phyloP scores from a whole-genome alignment of 2,888 invertebrate genomes.

The Ochlodes sylvanus region DNA sequence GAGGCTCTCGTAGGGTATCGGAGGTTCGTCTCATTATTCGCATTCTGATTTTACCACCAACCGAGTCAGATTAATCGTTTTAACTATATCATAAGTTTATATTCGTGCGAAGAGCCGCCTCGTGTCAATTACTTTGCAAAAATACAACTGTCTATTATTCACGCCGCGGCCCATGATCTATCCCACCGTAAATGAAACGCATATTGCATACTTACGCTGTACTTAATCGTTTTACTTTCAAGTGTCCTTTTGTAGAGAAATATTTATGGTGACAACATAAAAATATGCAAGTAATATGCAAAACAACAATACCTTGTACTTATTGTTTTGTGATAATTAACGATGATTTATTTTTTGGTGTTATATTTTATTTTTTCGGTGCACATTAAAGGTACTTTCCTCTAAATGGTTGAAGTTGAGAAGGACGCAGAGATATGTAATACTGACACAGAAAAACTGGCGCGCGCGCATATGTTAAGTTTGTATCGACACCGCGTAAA shows the following conservation, averaged over 20 bases:
- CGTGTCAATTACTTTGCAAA: conserved; percentile 79
- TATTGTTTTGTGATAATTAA: too few species aligned
- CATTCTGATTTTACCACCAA: conserved; percentile 79
- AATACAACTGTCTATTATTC: conserved; percentile 79
- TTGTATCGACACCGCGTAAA: too few species aligned
- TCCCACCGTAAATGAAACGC: conserved; percentile 55
- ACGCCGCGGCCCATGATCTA: conserved; percentile 46
- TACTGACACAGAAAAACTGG: too few species aligned
- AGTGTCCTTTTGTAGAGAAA: conserved; percentile 8
- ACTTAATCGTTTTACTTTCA: conserved; percentile 18
- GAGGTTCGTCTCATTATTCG: conserved; percentile 76
- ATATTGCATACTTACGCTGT: conserved; percentile 53
- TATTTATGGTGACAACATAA: too few species aligned
- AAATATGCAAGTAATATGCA: too few species aligned
- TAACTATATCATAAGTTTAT: conserved; percentile 81
- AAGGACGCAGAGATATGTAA: too few species aligned
- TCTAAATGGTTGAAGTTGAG: too few species aligned
- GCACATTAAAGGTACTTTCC: too few species aligned
- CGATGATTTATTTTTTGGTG: too few species aligned
- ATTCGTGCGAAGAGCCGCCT: conserved; percentile 63
- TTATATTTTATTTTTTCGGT: too few species aligned
- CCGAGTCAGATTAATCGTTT: conserved; percentile 82
- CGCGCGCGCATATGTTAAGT: too few species aligned
- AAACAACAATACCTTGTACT: too few species aligned
- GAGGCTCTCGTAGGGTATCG: conserved; percentile 55